These are phyloP conservation scores for Hyalella azteca DNA, from an alignment of 2,888 invertebrate genomes.

Conservation along the genomic window DNA sequence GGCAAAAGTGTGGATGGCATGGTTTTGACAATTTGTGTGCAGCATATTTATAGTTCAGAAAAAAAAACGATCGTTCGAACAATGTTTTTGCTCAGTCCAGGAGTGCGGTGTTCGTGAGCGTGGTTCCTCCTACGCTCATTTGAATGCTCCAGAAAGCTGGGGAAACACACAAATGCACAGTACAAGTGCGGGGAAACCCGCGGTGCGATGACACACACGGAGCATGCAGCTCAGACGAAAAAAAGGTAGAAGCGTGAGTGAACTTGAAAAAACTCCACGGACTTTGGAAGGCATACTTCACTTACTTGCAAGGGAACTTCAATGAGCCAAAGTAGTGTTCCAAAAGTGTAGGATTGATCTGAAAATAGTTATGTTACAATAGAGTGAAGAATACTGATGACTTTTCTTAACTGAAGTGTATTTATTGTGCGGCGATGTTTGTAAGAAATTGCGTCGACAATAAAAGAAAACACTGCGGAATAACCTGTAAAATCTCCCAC, in stretches of 20 bases:
- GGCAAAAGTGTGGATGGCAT: no score
- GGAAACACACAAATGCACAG: conserved; percentile 16
- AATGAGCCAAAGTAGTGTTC: no score
- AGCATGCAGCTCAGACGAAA: neutral
- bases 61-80: no score
- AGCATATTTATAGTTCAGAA: no score
- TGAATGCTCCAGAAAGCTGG: conserved; percentile 8
- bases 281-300: neutral
- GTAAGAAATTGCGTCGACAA: no score
- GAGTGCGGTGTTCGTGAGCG: neutral
- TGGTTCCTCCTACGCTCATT: neutral
- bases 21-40: no score
- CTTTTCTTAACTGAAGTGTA: no score
- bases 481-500: no score
- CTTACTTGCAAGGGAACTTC: neutral
- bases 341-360: neutral
- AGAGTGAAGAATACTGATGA: no score
- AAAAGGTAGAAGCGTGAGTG: neutral
- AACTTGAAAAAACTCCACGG: neutral
- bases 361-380: neutral
- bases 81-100: no score
- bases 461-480: no score
- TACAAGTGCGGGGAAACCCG: neutral
- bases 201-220: neutral
- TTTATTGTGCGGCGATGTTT: no score